Conservation (phyloP, 92 coral and sea anemone genomes). For the Phenganax subtilis region DNA sequence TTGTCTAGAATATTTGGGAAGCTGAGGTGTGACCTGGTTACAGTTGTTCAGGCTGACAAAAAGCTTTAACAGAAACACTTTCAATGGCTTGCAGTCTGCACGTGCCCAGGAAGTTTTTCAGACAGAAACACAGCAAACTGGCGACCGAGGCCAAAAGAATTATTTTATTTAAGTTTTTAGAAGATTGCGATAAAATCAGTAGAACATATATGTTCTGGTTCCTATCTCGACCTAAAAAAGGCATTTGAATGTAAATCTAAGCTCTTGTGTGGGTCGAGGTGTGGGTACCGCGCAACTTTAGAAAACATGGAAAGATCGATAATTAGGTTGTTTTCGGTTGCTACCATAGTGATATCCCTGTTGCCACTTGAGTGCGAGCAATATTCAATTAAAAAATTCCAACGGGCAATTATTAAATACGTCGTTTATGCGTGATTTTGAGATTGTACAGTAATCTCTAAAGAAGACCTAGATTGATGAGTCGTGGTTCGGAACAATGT, state of each 20-base stretch:
- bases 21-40: background rate
- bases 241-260: background rate
- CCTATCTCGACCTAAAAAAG: background rate
- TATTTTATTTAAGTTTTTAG: background rate
- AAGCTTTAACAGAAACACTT: background rate
- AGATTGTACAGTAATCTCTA: too few species aligned
- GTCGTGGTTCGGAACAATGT: too few species aligned
- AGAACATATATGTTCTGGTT: background rate
- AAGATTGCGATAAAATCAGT: background rate
- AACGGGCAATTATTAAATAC: background rate
- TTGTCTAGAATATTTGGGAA: background rate
- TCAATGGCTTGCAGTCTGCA: background rate
- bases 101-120: constrained; percentile 13
- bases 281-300: background rate
- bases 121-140: background rate
- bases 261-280: too few species aligned
- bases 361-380: background rate
- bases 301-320: constrained; percentile 2
- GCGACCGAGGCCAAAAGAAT: background rate
- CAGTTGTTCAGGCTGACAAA: background rate
- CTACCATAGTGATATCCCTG: background rate
- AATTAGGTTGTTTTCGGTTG: background rate
- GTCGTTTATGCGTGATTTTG: too few species aligned
- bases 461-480: too few species aligned
- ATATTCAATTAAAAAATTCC: background rate